Evolutionary conservation across 2,113 vertebrate species (phyloP).

Genomic region (Sinosuthora webbiana): DNA sequence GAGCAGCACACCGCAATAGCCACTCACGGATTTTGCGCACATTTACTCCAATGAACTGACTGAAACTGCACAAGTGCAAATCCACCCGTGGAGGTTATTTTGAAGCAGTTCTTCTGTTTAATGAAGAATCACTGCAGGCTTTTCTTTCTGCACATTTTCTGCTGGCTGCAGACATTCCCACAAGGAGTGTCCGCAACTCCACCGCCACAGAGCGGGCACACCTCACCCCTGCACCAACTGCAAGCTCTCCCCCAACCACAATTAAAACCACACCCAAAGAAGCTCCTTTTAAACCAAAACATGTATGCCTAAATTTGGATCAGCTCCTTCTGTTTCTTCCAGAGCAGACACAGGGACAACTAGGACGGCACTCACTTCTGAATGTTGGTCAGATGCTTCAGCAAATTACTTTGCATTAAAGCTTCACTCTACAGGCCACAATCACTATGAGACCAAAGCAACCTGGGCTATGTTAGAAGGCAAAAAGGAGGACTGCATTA

Average conservation of each 20-base stretch:
- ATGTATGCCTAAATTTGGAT: neutral
- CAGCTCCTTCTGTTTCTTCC: neutral
- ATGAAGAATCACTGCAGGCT: neutral
- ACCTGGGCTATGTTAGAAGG: neutral
- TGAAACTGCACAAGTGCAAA: neutral
- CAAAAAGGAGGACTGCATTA: neutral
- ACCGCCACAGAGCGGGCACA: neutral
- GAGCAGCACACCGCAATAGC: neutral
- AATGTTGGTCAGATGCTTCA: neutral
- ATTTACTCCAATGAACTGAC: neutral
- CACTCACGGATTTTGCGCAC: neutral
- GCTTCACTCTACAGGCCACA: neutral
- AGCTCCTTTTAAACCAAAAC: neutral
- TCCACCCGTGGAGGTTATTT: fast-evolving
- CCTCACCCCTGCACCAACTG: neutral
- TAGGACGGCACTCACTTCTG: neutral
- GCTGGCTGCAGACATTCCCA: neutral
- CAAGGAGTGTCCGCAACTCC: neutral
- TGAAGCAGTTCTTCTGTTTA: neutral
- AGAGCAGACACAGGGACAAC: neutral
- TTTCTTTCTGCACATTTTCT: neutral
- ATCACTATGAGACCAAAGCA: neutral
- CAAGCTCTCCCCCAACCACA: neutral
- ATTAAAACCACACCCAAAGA: neutral
- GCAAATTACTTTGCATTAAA: neutral